These are phyloP conservation scores for Ailuropoda melanoleuca DNA, from an alignment of 2,113 vertebrate genomes.

Conservation along the genomic window DNA sequence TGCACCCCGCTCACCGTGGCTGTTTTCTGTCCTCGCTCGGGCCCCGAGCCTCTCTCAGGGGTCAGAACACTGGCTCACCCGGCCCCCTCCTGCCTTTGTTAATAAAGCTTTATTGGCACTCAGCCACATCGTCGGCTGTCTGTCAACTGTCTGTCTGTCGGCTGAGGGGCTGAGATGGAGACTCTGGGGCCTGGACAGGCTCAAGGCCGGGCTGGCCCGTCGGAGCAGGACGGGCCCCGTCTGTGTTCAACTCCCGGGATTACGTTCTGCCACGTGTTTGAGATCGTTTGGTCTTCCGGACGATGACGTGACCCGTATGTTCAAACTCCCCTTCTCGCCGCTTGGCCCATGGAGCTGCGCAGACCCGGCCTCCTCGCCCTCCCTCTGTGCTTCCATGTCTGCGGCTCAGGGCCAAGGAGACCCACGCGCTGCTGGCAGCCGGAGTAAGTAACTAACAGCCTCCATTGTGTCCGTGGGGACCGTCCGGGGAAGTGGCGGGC, in stretches of 20 bases:
- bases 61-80: rapidly evolving
- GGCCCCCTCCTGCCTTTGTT: neutral
- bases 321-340: neutral
- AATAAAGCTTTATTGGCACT: neutral
- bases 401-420: neutral
- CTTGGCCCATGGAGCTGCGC: rapidly evolving
- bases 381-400: neutral
- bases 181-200: neutral
- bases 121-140: neutral
- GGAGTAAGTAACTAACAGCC: rapidly evolving
- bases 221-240: neutral
- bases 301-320: rapidly evolving
- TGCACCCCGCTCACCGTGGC: rapidly evolving
- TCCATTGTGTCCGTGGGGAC: no score
- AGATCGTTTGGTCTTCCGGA: neutral
- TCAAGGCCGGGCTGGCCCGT: neutral
- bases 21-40: rapidly evolving
- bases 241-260: neutral
- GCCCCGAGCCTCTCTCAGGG: rapidly evolving
- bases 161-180: neutral
- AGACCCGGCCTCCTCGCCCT: neutral
- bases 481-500: neutral
- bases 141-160: neutral
- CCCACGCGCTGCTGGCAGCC: rapidly evolving
- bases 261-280: neutral